These are phyloP conservation scores for Folsomia manolachei DNA, from an alignment of 2,888 invertebrate genomes.

Conservation along the genomic window DNA sequence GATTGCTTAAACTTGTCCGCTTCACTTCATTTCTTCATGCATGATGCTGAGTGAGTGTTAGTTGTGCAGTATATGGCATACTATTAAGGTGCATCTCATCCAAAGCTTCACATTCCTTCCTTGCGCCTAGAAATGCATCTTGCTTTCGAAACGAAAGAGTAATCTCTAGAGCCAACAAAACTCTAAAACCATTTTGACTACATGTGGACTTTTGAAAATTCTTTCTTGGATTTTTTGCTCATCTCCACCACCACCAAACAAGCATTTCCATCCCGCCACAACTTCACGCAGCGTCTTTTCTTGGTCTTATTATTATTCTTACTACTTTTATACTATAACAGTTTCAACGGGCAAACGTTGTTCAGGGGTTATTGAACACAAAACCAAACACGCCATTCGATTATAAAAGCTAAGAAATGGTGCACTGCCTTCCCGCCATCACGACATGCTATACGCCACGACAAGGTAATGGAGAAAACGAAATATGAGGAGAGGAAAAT, in stretches of 20 bases:
- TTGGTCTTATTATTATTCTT: background rate
- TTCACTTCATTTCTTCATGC: too few species aligned
- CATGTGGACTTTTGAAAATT: conserved; percentile 1
- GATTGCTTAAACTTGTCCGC: background rate
- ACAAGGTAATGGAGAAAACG: background rate
- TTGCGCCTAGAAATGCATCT: background rate
- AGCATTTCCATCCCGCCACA: conserved; percentile 6
- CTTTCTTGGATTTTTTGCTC: background rate
- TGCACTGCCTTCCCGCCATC: background rate
- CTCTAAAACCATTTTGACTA: background rate
- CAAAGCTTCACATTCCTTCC: background rate
- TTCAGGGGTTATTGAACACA: background rate
- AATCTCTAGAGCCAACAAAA: background rate
- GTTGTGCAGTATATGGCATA: background rate
- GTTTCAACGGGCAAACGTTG: background rate
- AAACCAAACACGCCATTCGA: background rate
- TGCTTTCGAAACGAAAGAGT: background rate
- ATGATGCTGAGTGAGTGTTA: background rate
- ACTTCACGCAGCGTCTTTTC: background rate
- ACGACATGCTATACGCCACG: background rate
- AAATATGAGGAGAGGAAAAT: too few species aligned
- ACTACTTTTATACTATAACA: background rate
- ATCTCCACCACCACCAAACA: background rate
- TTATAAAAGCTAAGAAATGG: background rate
- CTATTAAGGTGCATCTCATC: background rate